Percentiles rank a stretch among this genome's conserved stretches.
phyloP scores from a whole-genome alignment of 2,113 vertebrate species.

The Ophiodon elongatus region DNA sequence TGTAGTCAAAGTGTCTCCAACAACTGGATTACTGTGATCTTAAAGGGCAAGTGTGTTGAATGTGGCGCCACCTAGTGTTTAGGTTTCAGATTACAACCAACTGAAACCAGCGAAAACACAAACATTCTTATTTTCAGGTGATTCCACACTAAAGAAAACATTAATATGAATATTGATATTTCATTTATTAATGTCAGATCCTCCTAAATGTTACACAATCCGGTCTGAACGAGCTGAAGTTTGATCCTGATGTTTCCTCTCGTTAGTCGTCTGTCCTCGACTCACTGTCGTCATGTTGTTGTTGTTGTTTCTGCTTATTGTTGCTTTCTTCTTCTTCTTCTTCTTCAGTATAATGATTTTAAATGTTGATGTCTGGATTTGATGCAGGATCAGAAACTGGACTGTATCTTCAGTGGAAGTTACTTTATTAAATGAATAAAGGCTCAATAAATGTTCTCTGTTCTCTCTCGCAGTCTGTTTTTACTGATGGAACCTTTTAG shows the following conservation, averaged over 20 bases:
- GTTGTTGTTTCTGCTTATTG: not conserved
- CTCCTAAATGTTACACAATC: not conserved
- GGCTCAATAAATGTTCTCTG: not conserved
- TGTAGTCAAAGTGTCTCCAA: too few relatives aligned
- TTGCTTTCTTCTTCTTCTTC: not conserved
- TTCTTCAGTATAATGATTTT: not conserved
- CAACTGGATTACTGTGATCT: too few relatives aligned
- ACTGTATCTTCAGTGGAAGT: not conserved
- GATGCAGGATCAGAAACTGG: slow-evolving; percentile 3
- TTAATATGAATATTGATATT: too few relatives aligned
- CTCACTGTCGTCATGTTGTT: not conserved
- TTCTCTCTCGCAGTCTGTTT: not conserved
- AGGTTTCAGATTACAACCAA: too few relatives aligned
- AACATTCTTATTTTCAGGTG: too few relatives aligned
- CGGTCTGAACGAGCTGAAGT: not conserved
- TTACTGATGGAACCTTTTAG: not conserved
- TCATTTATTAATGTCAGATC: too few relatives aligned
- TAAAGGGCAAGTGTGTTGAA: too few relatives aligned
- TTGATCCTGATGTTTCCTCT: not conserved
- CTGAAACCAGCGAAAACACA: too few relatives aligned
- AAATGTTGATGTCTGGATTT: not conserved
- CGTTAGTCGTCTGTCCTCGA: too few relatives aligned
- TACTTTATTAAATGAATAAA: not conserved
- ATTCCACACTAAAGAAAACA: too few relatives aligned
- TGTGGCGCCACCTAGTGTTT: too few relatives aligned